Conservation (phyloP, 2,888 invertebrate genomes). For the Pterostichus niger region DNA sequence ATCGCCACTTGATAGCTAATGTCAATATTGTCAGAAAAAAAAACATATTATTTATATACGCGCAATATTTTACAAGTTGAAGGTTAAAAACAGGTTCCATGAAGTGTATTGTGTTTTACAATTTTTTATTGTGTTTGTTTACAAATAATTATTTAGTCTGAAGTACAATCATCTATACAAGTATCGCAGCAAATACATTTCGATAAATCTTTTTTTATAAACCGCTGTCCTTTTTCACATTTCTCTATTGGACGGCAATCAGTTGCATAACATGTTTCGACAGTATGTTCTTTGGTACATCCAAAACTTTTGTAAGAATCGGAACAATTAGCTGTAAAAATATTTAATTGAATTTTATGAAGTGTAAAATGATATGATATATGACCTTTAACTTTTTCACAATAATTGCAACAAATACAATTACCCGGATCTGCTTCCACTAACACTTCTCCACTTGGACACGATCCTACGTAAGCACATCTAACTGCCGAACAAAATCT, state of each 20-base stretch:
- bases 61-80: no score
- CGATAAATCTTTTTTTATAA: slow-evolving; percentile 30
- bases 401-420: not conserved
- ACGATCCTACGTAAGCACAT: slow-evolving; percentile 1
- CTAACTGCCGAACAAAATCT: not conserved
- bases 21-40: no score
- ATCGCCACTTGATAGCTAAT: no score
- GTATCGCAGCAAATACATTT: slow-evolving; percentile 56
- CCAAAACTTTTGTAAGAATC: not conserved
- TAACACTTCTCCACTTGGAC: slow-evolving; percentile 7
- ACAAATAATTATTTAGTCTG: not conserved
- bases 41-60: no score
- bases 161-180: slow-evolving; percentile 29
- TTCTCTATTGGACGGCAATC: slow-evolving; percentile 4
- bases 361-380: no score
- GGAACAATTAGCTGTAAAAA: not conserved
- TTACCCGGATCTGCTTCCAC: not conserved
- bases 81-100: no score
- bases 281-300: not conserved
- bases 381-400: not conserved
- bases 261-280: slow-evolving; percentile 13
- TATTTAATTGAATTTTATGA: not conserved
- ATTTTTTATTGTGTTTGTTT: not conserved
- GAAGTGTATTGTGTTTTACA: no score
- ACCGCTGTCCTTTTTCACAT: slow-evolving; percentile 27